Conservation (phyloP, 92 coral and sea anemone genomes). For the Paramuricea clavata region DNA sequence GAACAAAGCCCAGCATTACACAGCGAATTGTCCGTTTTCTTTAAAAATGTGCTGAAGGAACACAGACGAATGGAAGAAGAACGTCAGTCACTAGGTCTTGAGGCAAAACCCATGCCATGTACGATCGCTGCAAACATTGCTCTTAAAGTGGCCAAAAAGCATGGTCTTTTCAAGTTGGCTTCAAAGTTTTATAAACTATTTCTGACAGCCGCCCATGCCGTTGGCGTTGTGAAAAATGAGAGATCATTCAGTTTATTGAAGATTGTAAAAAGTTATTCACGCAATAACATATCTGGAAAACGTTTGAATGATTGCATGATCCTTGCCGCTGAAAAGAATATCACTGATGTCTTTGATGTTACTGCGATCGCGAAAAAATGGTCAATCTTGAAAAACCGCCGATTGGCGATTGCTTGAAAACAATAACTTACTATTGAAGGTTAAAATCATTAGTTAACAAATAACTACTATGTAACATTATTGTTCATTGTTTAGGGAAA, state of each 20-base stretch:
- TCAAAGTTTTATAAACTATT: slow-evolving; percentile 21
- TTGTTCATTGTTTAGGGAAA: no score
- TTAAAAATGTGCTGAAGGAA: background rate
- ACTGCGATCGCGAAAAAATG: background rate
- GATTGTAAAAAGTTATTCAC: slow-evolving; percentile 26
- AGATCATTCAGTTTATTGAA: slow-evolving; percentile 15
- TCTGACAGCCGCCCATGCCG: slow-evolving; percentile 17
- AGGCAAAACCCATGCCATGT: slow-evolving; percentile 13
- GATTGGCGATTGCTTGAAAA: background rate
- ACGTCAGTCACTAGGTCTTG: slow-evolving; percentile 2
- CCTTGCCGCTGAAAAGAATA: slow-evolving; percentile 15
- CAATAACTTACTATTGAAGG: background rate
- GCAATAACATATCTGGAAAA: slow-evolving; percentile 21
- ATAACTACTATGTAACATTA: no score
- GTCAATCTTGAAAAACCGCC: slow-evolving; percentile 17
- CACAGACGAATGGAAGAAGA: background rate
- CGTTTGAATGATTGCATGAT: slow-evolving; percentile 26
- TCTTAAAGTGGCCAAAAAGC: slow-evolving; percentile 8
- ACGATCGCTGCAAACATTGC: slow-evolving; percentile 21
- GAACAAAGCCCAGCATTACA: background rate
- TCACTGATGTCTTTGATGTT: slow-evolving; percentile 6
- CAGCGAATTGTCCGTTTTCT: slow-evolving; percentile 6
- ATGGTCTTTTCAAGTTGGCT: slow-evolving; percentile 33
- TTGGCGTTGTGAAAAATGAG: background rate
- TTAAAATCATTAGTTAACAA: no score